Conservation (phyloP, 2,888 invertebrate species). For the Pyrocoelia pectoralis region DNA sequence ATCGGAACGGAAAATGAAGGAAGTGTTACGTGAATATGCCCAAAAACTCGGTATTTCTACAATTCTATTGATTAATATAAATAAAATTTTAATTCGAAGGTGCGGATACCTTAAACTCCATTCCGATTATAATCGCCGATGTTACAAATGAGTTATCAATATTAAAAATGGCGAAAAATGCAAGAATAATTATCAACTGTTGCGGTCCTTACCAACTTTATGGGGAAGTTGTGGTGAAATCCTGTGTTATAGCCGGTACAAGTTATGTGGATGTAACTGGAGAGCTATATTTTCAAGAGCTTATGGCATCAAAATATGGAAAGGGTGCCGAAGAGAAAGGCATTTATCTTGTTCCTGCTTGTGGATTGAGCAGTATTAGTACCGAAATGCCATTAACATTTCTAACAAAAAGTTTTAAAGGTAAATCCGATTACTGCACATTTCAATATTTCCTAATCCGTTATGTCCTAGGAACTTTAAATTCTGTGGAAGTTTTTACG, state of each 20-base stretch:
- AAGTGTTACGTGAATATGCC: constrained; percentile 50
- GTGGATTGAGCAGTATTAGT: constrained; percentile 95
- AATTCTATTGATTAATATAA: background rate
- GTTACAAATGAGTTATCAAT: constrained; percentile 77
- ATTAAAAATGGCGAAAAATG: constrained; percentile 78
- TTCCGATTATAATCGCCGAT: constrained; percentile 81
- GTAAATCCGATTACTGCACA: constrained; percentile 56
- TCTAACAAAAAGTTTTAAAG: constrained; percentile 79
- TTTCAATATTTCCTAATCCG: background rate
- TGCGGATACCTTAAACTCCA: constrained; percentile 63
- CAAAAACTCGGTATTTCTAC: constrained; percentile 62
- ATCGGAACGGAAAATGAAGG: constrained; percentile 58
- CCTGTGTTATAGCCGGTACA: constrained; percentile 78
- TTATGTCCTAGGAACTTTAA: constrained; percentile 67
- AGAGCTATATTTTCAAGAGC: constrained; percentile 73
- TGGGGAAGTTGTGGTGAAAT: constrained; percentile 89
- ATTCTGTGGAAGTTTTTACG: constrained; percentile 80
- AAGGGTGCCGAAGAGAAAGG: constrained; percentile 77
- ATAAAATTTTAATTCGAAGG: constrained; percentile 1
- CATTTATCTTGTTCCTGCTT: constrained; percentile 88
- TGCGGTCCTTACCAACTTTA: constrained; percentile 90
- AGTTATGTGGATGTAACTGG: constrained; percentile 94
- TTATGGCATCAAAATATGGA: constrained; percentile 76
- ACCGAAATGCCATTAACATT: constrained; percentile 86
- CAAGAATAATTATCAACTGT: constrained; percentile 87